These are phyloP conservation scores for Aphelinus atriplicis DNA, from an alignment of 1,140 invertebrate species.

Conservation along the genomic window DNA sequence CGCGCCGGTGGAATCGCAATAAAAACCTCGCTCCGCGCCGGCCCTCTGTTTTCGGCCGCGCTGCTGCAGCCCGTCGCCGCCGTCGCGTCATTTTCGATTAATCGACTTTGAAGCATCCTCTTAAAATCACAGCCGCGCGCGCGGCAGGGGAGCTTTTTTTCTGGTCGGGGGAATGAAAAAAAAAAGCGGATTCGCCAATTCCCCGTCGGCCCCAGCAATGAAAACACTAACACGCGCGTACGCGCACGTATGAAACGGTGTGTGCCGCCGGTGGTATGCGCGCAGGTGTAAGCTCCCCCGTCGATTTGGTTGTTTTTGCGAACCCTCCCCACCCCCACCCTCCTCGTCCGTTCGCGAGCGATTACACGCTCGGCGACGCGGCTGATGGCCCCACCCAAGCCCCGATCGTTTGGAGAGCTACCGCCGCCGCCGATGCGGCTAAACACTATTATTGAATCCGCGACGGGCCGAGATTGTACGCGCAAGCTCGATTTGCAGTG, in stretches of 20 bases:
- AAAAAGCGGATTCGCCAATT: slow-evolving; percentile 36
- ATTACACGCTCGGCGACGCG: not conserved
- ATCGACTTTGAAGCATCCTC: slow-evolving; percentile 52
- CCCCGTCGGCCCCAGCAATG: not conserved
- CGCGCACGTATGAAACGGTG: not conserved
- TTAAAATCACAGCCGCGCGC: slow-evolving; percentile 45
- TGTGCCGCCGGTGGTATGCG: not conserved
- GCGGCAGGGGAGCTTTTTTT: not conserved
- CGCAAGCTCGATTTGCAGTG: no score
- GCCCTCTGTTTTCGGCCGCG: not conserved
- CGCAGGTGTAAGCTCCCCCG: slow-evolving; percentile 7
- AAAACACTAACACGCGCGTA: slow-evolving; percentile 9
- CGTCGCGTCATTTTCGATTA: slow-evolving; percentile 48
- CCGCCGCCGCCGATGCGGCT: no score
- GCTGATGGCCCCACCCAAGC: not conserved
- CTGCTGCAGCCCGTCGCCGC: not conserved
- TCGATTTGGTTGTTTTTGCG: slow-evolving; percentile 30
- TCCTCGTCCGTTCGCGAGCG: not conserved
- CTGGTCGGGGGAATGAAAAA: not conserved
- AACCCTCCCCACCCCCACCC: not conserved
- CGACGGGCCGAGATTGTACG: no score
- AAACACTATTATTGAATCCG: no score
- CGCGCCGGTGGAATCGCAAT: slow-evolving; percentile 13
- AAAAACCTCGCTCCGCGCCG: slow-evolving; percentile 13
- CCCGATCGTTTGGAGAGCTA: no score